Conservation (phyloP, 1,140 invertebrate species). For the Drosophila erecta region DNA sequence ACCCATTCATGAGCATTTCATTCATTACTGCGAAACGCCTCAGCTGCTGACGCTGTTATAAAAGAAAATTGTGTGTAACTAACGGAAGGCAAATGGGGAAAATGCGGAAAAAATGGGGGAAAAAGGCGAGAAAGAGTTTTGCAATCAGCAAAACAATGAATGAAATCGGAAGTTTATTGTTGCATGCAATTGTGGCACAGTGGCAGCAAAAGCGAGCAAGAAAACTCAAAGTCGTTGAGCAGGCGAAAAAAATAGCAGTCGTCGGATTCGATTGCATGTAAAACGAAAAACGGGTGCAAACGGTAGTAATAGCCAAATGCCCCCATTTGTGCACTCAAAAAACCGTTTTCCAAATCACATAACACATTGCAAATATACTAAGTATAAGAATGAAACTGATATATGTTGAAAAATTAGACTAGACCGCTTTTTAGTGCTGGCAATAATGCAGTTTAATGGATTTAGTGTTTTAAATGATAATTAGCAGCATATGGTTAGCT, state of each 20-base stretch:
- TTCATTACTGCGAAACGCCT: conserved; percentile 42
- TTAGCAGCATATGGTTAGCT: not conserved
- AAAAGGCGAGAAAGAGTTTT: conserved; percentile 48
- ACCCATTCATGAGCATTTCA: conserved; percentile 50
- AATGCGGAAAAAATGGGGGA: not conserved
- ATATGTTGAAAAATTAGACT: too few relatives aligned
- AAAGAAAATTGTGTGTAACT: conserved; percentile 56
- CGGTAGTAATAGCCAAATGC: conserved; percentile 67
- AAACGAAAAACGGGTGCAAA: conserved; percentile 51
- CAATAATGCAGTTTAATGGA: too few relatives aligned
- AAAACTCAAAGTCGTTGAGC: conserved; percentile 50
- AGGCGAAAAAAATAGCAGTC: conserved; percentile 22
- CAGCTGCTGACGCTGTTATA: conserved; percentile 16
- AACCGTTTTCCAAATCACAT: not conserved
- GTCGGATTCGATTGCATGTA: conserved; percentile 57
- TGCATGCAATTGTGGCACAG: conserved; percentile 49
- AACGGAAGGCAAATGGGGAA: conserved; percentile 42
- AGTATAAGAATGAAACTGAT: too few relatives aligned
- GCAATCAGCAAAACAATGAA: conserved; percentile 66
- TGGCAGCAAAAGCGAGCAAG: conserved; percentile 18
- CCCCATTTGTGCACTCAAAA: conserved; percentile 8
- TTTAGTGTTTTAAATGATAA: too few relatives aligned
- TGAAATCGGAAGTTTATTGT: conserved; percentile 78
- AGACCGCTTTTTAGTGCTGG: too few relatives aligned
- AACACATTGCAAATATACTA: not conserved